Base-by-base conservation (phyloP, 2,797 vertebrate genomes). In the Pampus argenteus region DNA sequence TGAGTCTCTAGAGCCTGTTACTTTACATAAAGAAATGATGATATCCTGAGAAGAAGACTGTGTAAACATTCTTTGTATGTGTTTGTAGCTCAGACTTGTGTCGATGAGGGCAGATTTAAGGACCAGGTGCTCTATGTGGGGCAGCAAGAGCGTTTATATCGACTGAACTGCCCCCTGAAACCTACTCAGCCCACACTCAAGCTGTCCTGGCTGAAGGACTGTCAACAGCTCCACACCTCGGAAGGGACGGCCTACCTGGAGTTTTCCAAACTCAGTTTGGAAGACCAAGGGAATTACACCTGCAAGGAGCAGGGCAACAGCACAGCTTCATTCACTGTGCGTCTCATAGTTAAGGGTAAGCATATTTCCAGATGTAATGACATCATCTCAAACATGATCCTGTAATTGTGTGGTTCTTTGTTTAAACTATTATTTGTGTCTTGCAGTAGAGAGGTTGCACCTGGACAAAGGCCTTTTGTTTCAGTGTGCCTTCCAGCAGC, bases 271-370 rank as follows among this genome's bases (percentile, higher is more conserved):
- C 52, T 91, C 63, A 69, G 29, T 47, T 26, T 63, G 5, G 28
- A 84, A 31, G 81, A 91, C 65, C 69, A 80, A 42, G 91, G 89
- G 36, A 92, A 93, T 70, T 93, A 93, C 81, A 93, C 89, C n/a
- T 93, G 91, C 58, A 17, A 34, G 15, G 68, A 72, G 18, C 52
- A 72, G 23, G 67, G 56, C 26, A 88, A 88, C 74, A 44, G 20
- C 68, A 81, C 82, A 0, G 20, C 49, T 47, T 81, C 89, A 0
- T 90, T 79, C 73, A 92, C 90, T 11, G 84, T 90, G 51, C 75
- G 0, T 38, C 86, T 93, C 57, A 42, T 71, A 18, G 74, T 92
- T 56, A 88, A 88, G 47, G 86, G 91, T 92, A 51, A 61, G 57
- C 71, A 17, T 57, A 26, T 34, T 40, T 64, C 45, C 25, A 22